phyloP scores from a whole-genome alignment of 2,888 invertebrate species.

The Tenodera sinensis region DNA sequence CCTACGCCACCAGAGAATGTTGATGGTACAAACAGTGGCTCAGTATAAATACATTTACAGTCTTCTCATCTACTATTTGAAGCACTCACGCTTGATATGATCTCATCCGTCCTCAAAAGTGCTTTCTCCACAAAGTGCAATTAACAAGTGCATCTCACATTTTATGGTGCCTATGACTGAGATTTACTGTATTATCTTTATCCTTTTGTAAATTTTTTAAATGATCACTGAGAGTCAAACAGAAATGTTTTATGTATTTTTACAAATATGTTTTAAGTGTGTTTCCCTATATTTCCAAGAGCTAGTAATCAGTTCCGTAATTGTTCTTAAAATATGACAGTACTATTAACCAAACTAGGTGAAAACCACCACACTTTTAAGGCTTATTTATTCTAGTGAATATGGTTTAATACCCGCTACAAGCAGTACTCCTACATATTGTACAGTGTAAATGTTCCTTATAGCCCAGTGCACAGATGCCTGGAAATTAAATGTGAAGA shows the following conservation, averaged over 20 bases:
- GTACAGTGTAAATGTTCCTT: neutral
- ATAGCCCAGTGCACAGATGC: neutral
- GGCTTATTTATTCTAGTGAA: neutral
- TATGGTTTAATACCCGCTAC: neutral
- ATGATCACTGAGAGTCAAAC: neutral
- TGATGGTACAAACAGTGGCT: constrained; percentile 81
- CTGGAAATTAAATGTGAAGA: neutral
- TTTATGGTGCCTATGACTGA: neutral
- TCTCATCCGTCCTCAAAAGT: neutral
- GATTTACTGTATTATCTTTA: neutral
- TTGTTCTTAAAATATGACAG: neutral
- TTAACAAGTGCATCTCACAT: neutral
- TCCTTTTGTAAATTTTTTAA: neutral
- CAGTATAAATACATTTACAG: constrained; percentile 88
- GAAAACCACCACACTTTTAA: neutral
- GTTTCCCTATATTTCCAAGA: neutral
- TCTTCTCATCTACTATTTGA: constrained; percentile 78
- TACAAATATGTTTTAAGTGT: neutral
- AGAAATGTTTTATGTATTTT: neutral
- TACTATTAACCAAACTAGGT: neutral
- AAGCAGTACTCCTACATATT: neutral
- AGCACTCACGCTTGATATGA: constrained; percentile 82
- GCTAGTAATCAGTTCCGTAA: neutral
- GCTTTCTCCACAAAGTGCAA: neutral
- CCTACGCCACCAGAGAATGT: constrained; percentile 83